Base-by-base conservation (phyloP, 2,113 vertebrate genomes). In the Okapia johnstoni region DNA sequence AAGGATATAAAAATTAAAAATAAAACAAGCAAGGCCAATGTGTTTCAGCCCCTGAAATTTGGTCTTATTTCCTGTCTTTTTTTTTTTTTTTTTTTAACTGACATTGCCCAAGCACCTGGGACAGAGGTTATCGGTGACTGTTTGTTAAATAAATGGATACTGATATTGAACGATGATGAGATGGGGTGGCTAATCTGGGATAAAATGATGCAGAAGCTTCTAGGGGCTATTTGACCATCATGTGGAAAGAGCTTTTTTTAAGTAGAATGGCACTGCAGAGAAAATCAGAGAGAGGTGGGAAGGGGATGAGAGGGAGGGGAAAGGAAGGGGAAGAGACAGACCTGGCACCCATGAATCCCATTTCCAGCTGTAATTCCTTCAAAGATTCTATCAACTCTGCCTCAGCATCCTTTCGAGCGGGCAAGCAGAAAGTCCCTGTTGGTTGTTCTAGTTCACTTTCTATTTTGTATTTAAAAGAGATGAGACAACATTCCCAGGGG, bases 371-470 rank as follows among this genome's bases (percentile, higher is more conserved):
- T 12, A 5, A 28, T 10, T 92, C 46, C 15, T 54, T 25, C 4
- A 26, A 3, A n/a, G 26, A 2, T 5, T 14, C 25, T 14, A 9
- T 54, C 9, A 2, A 6, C 2, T 28, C 25, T 25, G 10, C 23
- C 26, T 26, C 50, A 33, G 21, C 0, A 8, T 5, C 12, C 7
- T 81, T 76, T 50, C 36, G 14, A 79, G 10, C 0, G 0, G 10
- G 17, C 1, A 36, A 60, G 17, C 9, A 40, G 11, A 70, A 1
- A 2, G 5, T 7, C 9, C 1, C 28, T 17, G 2, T 2, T 14
- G 1, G 33, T 60, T 16, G 33, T 28, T 81, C 36, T 26, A 19
- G 57, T 8, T 85, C 2, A 60, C 46, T 84, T 60, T 89, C 50
- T 54, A 2, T 43, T 85, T 33, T 79, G 13, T 0, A 54, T 9